Evolutionary conservation across 1,140 invertebrate species (phyloP), one percentile per base, ranked within the genome.

Genomic region (Drosophila prosaltans): DNA sequence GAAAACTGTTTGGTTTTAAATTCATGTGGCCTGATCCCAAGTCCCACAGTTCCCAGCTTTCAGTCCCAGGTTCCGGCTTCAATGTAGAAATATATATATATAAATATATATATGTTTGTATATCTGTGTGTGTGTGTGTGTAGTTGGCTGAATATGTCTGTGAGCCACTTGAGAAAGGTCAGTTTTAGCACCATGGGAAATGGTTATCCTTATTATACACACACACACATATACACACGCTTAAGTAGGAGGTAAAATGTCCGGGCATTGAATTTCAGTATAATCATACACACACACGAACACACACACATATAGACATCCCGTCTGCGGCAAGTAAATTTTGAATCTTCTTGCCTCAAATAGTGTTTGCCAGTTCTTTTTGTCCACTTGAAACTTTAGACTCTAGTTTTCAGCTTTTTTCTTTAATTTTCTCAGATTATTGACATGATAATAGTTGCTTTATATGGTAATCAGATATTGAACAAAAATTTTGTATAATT

Each of bases 191-290:
- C 57, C 82, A 86, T 74, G 82, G 82, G 82, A 85, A 86, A 86
- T 86, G 77, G 74, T 81, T 86, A 86, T 86, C 75, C 82, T 81
- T 86, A 86, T 79, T 86, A 74, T 75, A 69, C 77, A 69, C 77
- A 81, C 74, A 30, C 28, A 30, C 55, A 11, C 57, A 39, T 40
- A 6, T 24, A 11, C 2, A 48, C 45, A 48, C 6, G 6, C 16
- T 24, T 21, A 48, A 48, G 21, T 7, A 48, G 45, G 6, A 24
- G 45, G 45, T 48, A 48, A 21, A 21, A 24, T 48, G 45, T 21
- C 16, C 45, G 7, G 21, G 21, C 45, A 21, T 48, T 21, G 45
- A 48, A 48, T 48, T 48, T 48, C 45, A 48, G 45, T 48, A 48
- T 48, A 48, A 24, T 21, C 45, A 45, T 1, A 7, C n/a, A 45